phyloP scores from a whole-genome alignment of 2,797 vertebrate genomes.

The Benthosema pterotum region DNA sequence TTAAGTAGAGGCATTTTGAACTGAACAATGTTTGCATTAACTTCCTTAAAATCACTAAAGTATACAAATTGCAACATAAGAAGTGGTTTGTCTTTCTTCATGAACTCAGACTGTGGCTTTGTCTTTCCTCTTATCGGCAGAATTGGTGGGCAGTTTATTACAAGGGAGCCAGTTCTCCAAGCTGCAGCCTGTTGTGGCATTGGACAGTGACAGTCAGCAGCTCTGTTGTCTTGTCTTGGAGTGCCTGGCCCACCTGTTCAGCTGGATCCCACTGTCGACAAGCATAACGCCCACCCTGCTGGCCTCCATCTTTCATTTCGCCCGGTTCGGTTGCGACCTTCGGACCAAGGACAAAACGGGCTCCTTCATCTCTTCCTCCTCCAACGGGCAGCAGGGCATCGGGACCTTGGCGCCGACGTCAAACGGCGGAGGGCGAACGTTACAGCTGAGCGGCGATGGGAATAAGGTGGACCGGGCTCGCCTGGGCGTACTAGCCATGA shows the following conservation, averaged over 20 bases:
- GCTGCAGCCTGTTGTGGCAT: slow-evolving; percentile 87
- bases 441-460: slow-evolving; percentile 54
- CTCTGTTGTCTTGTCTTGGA: slow-evolving; percentile 93
- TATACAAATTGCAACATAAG: neutral
- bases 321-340: slow-evolving; percentile 94
- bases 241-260: slow-evolving; percentile 97
- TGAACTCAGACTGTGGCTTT: slow-evolving; percentile 25
- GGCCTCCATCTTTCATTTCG: slow-evolving; percentile 97
- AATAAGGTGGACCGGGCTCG: slow-evolving; percentile 85
- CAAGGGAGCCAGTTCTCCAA: slow-evolving; percentile 91
- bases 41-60: neutral
- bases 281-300: slow-evolving; percentile 96
- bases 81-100: slow-evolving; percentile 6
- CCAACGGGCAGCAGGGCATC: slow-evolving; percentile 66
- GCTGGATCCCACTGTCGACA: slow-evolving; percentile 97
- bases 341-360: slow-evolving; percentile 74
- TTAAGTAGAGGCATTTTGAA: neutral
- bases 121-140: slow-evolving; percentile 73
- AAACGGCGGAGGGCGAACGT: slow-evolving; percentile 70
- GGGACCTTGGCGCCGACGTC: slow-evolving; percentile 61
- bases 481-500: slow-evolving; percentile 95
- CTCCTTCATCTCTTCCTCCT: slow-evolving; percentile 67
- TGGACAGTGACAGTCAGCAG: slow-evolving; percentile 91
- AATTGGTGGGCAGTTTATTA: slow-evolving; percentile 89
- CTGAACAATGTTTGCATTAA: neutral